Base-by-base conservation (phyloP, 2,888 invertebrate genomes). In the Thyatira batis region DNA sequence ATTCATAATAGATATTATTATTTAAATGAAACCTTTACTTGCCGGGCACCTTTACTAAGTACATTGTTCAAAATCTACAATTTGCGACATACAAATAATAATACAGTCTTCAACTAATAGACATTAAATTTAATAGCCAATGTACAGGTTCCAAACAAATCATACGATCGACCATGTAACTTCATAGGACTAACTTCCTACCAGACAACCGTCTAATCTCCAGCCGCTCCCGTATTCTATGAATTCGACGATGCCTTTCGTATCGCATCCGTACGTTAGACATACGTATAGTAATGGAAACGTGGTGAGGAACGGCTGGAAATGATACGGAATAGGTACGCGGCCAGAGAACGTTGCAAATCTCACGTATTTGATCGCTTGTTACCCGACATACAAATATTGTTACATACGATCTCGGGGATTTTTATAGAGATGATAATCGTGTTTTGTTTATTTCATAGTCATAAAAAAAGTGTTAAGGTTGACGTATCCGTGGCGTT, bases 311-410 rank as follows among this genome's bases (percentile, higher is more conserved):
- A 20, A 62, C 55, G 63, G 58, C 57, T 64, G 60, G 53, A 28
- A 28, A 61, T 65, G 59, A 62, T 65, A 64, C 68, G 69, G 80
- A 74, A 78, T 80, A 80, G 65, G 73, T 71, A 67, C 67, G 65
- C 67, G 60, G 64, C 55, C 65, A 62, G 67, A 71, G 82, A 79
- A 76, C 84, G 82, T 77, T 73, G 80, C 84, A 79, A 85, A 86
- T 87, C 84, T 86, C 87, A 89, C 87, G 89, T 87, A 89, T 89
- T 88, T 84, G 83, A 85, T 85, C 85, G 75, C 76, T 80, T 71
- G 79, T 78, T 83, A 72, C 69, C 65, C 60, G 75, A 76, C 78
- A 75, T 73, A 78, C 69, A 61, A 69, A 69, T 73, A 74, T 78
- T 80, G 77, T 78, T 80, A 76, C 80, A 80, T 84, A 76, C 80